phyloP scores from a whole-genome alignment of 2,888 invertebrate species.

The Drosophila antonietae region DNA sequence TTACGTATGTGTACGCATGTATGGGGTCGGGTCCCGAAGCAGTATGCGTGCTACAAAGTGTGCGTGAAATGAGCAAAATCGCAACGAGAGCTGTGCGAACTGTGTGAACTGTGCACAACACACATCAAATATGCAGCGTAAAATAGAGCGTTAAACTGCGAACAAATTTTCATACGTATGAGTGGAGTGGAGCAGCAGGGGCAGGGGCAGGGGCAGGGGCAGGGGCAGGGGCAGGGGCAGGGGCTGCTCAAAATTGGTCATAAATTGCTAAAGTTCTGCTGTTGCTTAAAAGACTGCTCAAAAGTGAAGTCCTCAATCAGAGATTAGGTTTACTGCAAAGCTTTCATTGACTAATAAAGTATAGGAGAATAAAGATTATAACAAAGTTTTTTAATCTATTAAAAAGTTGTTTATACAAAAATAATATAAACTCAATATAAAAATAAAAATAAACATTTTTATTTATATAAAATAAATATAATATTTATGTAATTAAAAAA shows the following conservation, averaged over 20 bases:
- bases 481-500: too few relatives aligned
- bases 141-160: conserved; percentile 48
- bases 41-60: conserved; percentile 60
- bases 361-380: not conserved
- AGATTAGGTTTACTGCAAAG: not conserved
- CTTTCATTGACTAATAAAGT: not conserved
- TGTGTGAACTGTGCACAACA: conserved; percentile 14
- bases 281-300: not conserved
- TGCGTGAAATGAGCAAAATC: conserved; percentile 60
- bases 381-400: too few relatives aligned
- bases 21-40: not conserved
- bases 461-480: too few relatives aligned
- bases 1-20: not conserved
- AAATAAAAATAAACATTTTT: too few relatives aligned
- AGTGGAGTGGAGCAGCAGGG: not conserved
- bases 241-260: conserved; percentile 23
- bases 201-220: not conserved
- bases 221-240: too few relatives aligned
- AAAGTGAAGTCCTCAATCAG: not conserved
- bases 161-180: conserved; percentile 16
- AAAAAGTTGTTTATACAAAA: too few relatives aligned
- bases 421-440: too few relatives aligned
- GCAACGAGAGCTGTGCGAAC: conserved; percentile 37
- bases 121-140: conserved; percentile 53
- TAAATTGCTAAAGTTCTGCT: conserved; percentile 14